Evolutionary conservation across 2,113 vertebrate species (phyloP).

Genomic region (Pluvialis apricaria): DNA sequence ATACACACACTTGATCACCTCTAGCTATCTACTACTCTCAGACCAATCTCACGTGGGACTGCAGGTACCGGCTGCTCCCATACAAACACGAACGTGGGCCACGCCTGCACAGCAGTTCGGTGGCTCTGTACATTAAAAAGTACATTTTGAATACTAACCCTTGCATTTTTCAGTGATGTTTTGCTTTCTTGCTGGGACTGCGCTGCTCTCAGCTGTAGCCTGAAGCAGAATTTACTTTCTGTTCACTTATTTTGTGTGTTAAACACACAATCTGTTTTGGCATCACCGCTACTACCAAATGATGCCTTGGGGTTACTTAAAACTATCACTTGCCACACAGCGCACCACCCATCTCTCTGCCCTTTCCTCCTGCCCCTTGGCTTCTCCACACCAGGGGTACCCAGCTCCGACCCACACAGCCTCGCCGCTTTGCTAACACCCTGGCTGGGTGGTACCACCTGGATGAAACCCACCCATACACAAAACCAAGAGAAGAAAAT

Average conservation of each 20-base stretch:
- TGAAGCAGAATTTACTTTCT: neutral
- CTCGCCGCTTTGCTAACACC: neutral
- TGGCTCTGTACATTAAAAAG: neutral
- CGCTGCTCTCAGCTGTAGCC: neutral
- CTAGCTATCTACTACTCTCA: neutral
- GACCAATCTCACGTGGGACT: neutral
- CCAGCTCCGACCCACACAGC: neutral
- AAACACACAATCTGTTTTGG: neutral
- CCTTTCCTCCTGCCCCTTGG: neutral
- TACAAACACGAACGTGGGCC: too few relatives aligned
- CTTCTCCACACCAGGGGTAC: neutral
- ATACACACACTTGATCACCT: neutral
- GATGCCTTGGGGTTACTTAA: neutral
- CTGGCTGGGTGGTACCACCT: accelerated
- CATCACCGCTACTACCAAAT: too few relatives aligned
- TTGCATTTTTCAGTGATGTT: neutral
- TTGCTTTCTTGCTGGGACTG: neutral
- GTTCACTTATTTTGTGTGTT: neutral
- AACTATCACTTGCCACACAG: neutral
- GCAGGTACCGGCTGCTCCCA: neutral
- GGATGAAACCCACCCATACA: neutral
- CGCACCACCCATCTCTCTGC: too few relatives aligned
- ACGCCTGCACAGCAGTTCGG: accelerated
- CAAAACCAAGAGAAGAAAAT: neutral
- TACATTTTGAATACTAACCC: neutral